These are phyloP conservation scores for Amiota minor DNA, from an alignment of 2,888 invertebrate species.

Conservation along the genomic window DNA sequence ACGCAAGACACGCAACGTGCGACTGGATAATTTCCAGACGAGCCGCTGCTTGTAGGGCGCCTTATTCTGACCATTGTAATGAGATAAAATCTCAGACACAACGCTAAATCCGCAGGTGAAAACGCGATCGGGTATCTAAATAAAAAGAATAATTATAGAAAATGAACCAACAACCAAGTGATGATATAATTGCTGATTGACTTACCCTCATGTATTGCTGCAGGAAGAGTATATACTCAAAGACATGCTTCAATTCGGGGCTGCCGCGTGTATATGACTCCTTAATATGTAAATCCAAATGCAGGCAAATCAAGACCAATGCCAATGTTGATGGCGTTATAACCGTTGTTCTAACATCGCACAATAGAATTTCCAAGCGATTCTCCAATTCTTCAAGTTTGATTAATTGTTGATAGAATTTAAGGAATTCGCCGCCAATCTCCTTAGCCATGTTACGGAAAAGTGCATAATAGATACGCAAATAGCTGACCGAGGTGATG, in stretches of 20 bases:
- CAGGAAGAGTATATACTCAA: conserved; percentile 82
- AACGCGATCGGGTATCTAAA: conserved; percentile 80
- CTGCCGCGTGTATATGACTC: conserved; percentile 73
- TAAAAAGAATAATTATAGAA: conserved; percentile 5
- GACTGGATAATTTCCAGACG: conserved; percentile 84
- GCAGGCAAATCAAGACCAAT: conserved; percentile 83
- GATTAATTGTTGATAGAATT: conserved; percentile 75
- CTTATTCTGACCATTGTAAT: conserved; percentile 83
- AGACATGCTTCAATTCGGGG: conserved; percentile 78
- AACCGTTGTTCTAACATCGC: conserved; percentile 84
- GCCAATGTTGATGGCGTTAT: conserved; percentile 84
- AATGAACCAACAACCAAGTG: neutral
- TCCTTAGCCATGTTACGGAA: conserved; percentile 77
- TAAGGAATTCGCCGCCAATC: conserved; percentile 74
- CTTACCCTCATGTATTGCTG: conserved; percentile 83
- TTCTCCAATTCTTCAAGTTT: conserved; percentile 79
- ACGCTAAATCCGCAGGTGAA: conserved; percentile 78
- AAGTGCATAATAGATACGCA: conserved; percentile 79
- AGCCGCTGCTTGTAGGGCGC: conserved; percentile 82
- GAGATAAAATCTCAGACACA: conserved; percentile 79
- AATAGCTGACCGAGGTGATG: conserved; percentile 80
- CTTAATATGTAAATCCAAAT: conserved; percentile 77
- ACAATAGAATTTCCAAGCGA: conserved; percentile 83
- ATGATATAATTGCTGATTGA: conserved; percentile 33
- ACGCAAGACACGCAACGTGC: conserved; percentile 80